These are phyloP conservation scores for Heteromyza rotundicornis DNA, from an alignment of 2,888 invertebrate genomes.

Conservation along the genomic window DNA sequence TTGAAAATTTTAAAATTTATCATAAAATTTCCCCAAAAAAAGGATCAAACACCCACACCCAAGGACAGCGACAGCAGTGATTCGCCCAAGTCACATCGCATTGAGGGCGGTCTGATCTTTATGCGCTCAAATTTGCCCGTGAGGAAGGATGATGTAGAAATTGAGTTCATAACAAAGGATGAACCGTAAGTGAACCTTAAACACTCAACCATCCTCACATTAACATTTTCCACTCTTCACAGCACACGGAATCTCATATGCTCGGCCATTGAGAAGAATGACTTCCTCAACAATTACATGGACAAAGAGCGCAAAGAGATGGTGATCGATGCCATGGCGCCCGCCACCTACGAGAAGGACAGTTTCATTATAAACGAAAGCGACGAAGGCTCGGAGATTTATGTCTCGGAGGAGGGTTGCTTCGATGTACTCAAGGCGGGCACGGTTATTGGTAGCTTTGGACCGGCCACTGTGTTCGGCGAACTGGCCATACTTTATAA, in stretches of 20 bases:
- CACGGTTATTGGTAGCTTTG: slow-evolving; percentile 78
- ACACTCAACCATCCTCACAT: background rate
- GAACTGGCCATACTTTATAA: slow-evolving; percentile 94
- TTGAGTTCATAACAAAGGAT: slow-evolving; percentile 67
- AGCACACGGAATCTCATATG: slow-evolving; percentile 72
- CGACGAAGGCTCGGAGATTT: slow-evolving; percentile 85
- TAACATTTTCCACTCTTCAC: background rate
- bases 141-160: slow-evolving; percentile 63
- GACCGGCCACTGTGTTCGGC: slow-evolving; percentile 84
- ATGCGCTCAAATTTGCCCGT: slow-evolving; percentile 62
- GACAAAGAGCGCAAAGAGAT: slow-evolving; percentile 76
- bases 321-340: slow-evolving; percentile 84
- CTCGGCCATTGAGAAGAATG: slow-evolving; percentile 78
- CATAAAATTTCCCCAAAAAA: background rate
- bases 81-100: slow-evolving; percentile 50
- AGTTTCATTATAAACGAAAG: slow-evolving; percentile 80
- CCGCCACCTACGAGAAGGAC: slow-evolving; percentile 71
- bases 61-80: slow-evolving; percentile 36
- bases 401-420: slow-evolving; percentile 83
- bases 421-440: slow-evolving; percentile 85
- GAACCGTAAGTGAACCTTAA: slow-evolving; percentile 62
- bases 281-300: slow-evolving; percentile 79
- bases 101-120: slow-evolving; percentile 66
- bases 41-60: slow-evolving; percentile 25
- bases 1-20: background rate